Conservation (phyloP, 2,113 vertebrate species). For the Coryphaenoides rupestris region DNA sequence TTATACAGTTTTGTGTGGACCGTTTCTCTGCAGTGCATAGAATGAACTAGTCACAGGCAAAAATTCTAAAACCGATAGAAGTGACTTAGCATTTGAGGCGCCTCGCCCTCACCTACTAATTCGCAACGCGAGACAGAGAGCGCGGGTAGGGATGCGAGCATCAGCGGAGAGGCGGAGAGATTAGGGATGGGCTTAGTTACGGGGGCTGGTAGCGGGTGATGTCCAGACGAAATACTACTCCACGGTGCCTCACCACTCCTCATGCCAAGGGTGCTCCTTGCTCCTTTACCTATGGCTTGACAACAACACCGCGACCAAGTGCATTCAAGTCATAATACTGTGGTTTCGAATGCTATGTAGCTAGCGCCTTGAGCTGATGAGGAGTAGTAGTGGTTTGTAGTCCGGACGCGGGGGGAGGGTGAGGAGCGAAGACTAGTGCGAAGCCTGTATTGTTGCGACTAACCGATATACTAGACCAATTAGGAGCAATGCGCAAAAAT, state of each 20-base stretch:
- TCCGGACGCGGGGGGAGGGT: too few species aligned
- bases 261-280: constrained; percentile 72
- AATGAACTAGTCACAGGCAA: constrained; percentile 32
- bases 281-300: constrained; percentile 59
- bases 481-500: too few species aligned
- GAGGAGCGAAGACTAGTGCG: constrained; percentile 48
- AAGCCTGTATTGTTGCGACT: constrained; percentile 31
- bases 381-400: too few species aligned
- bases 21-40: too few species aligned
- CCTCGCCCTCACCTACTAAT: too few species aligned
- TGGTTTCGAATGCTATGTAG: constrained; percentile 73
- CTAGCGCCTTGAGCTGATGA: too few species aligned
- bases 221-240: too few species aligned
- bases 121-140: too few species aligned
- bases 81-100: too few species aligned
- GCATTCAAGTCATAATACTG: constrained; percentile 67
- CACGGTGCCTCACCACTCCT: constrained; percentile 34
- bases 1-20: too few species aligned
- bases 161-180: constrained; percentile 23
- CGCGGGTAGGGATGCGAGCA: constrained; percentile 3
- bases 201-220: too few species aligned
- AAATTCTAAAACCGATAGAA: constrained; percentile 49
- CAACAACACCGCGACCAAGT: constrained; percentile 63
- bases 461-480: too few species aligned
- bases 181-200: constrained; percentile 29